Evolutionary conservation across 2,113 vertebrate species (phyloP), one percentile per base, ranked within the genome.

Genomic region (Pluvianellus socialis): DNA sequence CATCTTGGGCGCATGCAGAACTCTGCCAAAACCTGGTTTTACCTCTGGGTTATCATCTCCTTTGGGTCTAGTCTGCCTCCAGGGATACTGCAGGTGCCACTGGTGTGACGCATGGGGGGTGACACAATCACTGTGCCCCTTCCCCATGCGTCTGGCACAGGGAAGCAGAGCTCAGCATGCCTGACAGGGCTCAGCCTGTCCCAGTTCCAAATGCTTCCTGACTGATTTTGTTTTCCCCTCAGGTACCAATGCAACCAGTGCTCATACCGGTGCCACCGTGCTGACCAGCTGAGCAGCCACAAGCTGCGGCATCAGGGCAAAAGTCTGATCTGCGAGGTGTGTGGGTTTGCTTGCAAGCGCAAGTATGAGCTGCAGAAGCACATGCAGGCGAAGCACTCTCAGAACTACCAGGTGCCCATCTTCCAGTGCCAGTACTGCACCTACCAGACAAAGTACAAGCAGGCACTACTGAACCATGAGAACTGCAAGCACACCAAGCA

Each of bases 241-340:
- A 99, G 99, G 98, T 99, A 99, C 94, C 98, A 98, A 2, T 99
- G 99, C 97, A 99, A 99, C 96, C 98, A 99, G 97, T 99, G 99
- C 67, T 97, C 99, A 0, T 99, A 99, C 77, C 99, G 99, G 42
- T 99, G 99, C 89, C 99, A 99, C 94, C 99, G 99, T 24, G 98
- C 99, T 3, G 99, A 99, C 96, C 99, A 99, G 94, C 98, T 99
- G 28, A 99, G 99, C 90, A 99, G 99, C 98, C 99, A 99, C 97
- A 99, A 99, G 93, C 98, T 99, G 73, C 98, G 99, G 50, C 99
- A 99, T 97, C 99, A 99, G 94, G 98, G 98, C 70, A 99, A 99
- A 94, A 98, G 98, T 0, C 98, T 99, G 79, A 99, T 99, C 97
- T 99, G 99, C 1, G 99, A 99, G 95, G 98, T 99, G 92, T 99